Evolutionary conservation across 2,113 vertebrate genomes (phyloP).

Genomic region (Rhinogobius similis): DNA sequence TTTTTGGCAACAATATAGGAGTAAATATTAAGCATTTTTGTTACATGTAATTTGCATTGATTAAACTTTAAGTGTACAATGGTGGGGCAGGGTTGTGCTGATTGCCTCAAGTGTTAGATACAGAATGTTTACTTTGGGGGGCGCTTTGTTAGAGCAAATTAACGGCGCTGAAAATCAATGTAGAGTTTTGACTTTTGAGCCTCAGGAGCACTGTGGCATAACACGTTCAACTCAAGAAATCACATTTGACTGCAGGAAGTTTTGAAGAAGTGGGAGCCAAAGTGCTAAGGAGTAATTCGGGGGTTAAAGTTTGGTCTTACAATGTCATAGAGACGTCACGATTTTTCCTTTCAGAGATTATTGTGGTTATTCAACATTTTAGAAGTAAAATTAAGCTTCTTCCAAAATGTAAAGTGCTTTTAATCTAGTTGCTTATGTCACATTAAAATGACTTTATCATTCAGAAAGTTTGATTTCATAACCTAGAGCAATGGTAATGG

Average conservation of each 20-base stretch:
- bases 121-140: conserved; percentile 64
- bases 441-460: too few relatives aligned
- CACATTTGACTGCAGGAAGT: not conserved
- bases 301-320: not conserved
- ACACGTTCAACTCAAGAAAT: not conserved
- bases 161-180: conserved; percentile 57
- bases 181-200: conserved; percentile 17
- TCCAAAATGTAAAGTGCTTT: not conserved
- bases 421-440: not conserved
- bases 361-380: not conserved
- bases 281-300: not conserved
- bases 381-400: not conserved
- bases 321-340: not conserved
- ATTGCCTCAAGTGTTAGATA: conserved; percentile 65
- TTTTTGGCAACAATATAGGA: conserved; percentile 9
- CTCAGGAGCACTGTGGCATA: not conserved
- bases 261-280: not conserved
- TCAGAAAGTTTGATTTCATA: not conserved
- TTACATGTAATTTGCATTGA: conserved; percentile 73
- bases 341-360: not conserved
- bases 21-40: conserved; percentile 62
- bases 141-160: conserved; percentile 73
- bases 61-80: conserved; percentile 72
- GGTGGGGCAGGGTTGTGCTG: conserved; percentile 54
- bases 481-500: not conserved